phyloP scores from a whole-genome alignment of 2,888 invertebrate species.

The Microplitis manilae region DNA sequence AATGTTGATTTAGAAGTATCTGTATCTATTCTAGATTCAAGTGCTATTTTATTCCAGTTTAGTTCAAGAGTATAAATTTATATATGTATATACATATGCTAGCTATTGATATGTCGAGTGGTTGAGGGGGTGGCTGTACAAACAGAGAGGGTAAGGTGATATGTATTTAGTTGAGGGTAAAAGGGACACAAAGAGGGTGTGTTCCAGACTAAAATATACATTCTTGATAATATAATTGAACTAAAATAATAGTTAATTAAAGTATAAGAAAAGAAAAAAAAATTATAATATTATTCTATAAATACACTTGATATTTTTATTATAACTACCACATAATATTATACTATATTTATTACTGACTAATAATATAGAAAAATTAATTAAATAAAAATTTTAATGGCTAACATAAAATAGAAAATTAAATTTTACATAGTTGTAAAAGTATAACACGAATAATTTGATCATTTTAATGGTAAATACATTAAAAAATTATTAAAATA shows the following conservation, averaged over 20 bases:
- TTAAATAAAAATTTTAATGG: no score
- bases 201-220: conserved; percentile 30
- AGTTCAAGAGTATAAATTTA: neutral
- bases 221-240: conserved; percentile 38
- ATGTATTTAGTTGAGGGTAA: conserved; percentile 17
- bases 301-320: no score
- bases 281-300: no score
- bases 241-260: conserved; percentile 12
- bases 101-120: conserved; percentile 19
- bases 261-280: neutral
- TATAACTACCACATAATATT: no score
- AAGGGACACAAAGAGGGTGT: conserved; percentile 36
- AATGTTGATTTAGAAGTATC: conserved; percentile 18
- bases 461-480: no score
- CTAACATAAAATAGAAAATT: no score
- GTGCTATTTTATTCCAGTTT: neutral
- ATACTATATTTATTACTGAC: no score
- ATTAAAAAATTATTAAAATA: no score
- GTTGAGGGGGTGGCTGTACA: conserved; percentile 30
- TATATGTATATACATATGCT: conserved; percentile 4
- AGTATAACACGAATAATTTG: no score
- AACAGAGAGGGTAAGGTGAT: conserved; percentile 20
- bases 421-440: no score
- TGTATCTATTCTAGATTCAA: conserved; percentile 9
- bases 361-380: no score